phyloP scores from a whole-genome alignment of 2,113 vertebrate genomes.

The Uropsilus gracilis region DNA sequence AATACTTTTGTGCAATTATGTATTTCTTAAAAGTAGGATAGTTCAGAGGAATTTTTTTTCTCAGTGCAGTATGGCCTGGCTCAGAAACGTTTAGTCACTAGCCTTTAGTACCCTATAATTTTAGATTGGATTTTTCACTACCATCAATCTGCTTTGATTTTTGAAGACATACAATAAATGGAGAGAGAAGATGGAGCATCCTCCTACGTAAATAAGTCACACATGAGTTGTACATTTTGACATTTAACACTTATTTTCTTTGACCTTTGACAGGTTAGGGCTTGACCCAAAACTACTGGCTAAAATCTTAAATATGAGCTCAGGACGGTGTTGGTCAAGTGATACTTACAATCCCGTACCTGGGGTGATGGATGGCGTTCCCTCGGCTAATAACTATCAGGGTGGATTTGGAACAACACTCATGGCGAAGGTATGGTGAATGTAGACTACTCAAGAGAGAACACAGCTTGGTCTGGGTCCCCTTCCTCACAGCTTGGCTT shows the following conservation, averaged over 20 bases:
- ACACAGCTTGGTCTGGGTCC: not conserved
- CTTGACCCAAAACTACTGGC: constrained; percentile 98
- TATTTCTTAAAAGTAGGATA: constrained; percentile 47
- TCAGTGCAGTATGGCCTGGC: constrained; percentile 52
- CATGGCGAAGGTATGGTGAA: constrained; percentile 95
- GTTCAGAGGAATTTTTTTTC: constrained; percentile 56
- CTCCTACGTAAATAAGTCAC: constrained; percentile 84
- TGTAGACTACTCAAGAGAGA: not conserved
- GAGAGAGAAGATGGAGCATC: constrained; percentile 81
- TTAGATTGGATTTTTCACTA: constrained; percentile 74
- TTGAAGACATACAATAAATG: constrained; percentile 84
- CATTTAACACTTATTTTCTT: constrained; percentile 86
- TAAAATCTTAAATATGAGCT: constrained; percentile 99
- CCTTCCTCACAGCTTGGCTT: not conserved
- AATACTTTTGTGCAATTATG: constrained; percentile 52
- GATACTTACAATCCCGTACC: constrained; percentile 99
- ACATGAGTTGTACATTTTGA: constrained; percentile 83
- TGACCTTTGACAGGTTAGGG: constrained; percentile 93
- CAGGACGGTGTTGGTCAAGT: constrained; percentile 98
- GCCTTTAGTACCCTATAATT: constrained; percentile 83
- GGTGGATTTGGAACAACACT: constrained; percentile 97
- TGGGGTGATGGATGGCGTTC: constrained; percentile 99
- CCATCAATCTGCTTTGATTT: constrained; percentile 90
- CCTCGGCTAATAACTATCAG: constrained; percentile 98
- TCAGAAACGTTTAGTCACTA: constrained; percentile 75